Percentiles rank a stretch among this genome's conserved stretches.
phyloP scores from a whole-genome alignment of 2,113 vertebrate species.

The Poeciliopsis prolifica region DNA sequence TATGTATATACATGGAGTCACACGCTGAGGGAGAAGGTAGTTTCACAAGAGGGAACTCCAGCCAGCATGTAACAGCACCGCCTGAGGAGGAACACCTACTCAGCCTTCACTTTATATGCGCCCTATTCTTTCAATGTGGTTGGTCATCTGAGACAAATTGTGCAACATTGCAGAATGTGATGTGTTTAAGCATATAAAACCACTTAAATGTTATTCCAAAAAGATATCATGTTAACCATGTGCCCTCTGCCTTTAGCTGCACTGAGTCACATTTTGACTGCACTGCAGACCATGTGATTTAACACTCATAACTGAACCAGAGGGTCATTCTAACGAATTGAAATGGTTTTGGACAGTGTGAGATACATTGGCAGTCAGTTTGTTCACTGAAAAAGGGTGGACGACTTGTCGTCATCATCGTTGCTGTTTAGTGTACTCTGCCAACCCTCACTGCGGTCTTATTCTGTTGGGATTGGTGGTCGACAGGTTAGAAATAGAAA shows the following conservation, averaged over 20 bases:
- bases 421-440: too few species aligned
- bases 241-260: slow-evolving; percentile 12
- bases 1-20: slow-evolving; percentile 36
- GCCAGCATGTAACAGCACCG: slow-evolving; percentile 49
- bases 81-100: slow-evolving; percentile 70
- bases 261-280: neutral
- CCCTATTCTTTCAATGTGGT: slow-evolving; percentile 42
- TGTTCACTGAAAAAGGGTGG: too few species aligned
- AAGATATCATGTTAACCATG: slow-evolving; percentile 34
- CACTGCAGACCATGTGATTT: neutral
- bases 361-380: too few species aligned
- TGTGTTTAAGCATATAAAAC: slow-evolving; percentile 22
- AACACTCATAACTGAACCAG: too few species aligned
- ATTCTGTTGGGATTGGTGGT: too few species aligned
- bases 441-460: too few species aligned
- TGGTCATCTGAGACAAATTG: slow-evolving; percentile 61
- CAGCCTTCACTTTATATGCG: slow-evolving; percentile 47
- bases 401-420: too few species aligned
- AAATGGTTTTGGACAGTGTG: too few species aligned
- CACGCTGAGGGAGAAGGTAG: slow-evolving; percentile 42
- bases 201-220: slow-evolving; percentile 54
- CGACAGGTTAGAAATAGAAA: too few species aligned
- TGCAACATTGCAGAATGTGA: slow-evolving; percentile 60
- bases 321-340: too few species aligned
- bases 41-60: slow-evolving; percentile 56